Percentiles rank a stretch among this genome's conserved stretches.
Conservation (phyloP, 2,888 invertebrate genomes). For the Helleia helle region DNA sequence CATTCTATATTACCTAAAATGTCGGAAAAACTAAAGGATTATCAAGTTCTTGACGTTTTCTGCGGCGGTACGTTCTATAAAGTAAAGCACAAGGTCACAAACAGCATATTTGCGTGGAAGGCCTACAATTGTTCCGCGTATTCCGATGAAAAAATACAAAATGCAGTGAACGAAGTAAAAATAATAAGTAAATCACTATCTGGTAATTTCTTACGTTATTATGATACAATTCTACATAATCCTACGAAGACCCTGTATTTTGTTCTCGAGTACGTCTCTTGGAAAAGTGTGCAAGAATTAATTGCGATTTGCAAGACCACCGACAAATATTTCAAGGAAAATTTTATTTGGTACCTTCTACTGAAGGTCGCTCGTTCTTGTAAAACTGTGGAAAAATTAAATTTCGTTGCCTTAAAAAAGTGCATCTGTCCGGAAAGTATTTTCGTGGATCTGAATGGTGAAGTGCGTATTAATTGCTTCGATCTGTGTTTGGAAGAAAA, state of each 20-base stretch:
- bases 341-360: slow-evolving; percentile 56
- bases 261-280: slow-evolving; percentile 56
- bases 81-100: slow-evolving; percentile 69
- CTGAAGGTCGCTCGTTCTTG: slow-evolving; percentile 49
- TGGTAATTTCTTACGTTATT: slow-evolving; percentile 50
- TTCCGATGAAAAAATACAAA: slow-evolving; percentile 57
- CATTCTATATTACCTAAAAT: slow-evolving; percentile 30
- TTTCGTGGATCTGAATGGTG: slow-evolving; percentile 45
- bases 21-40: slow-evolving; percentile 59
- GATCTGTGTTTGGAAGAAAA: slow-evolving; percentile 28
- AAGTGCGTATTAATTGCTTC: slow-evolving; percentile 56
- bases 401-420: slow-evolving; percentile 40
- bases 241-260: slow-evolving; percentile 63
- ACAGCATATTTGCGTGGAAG: slow-evolving; percentile 66
- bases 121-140: slow-evolving; percentile 59
- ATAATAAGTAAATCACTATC: slow-evolving; percentile 47
- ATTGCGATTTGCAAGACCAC: slow-evolving; percentile 40
- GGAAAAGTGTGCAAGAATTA: slow-evolving; percentile 52
- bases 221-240: slow-evolving; percentile 60
- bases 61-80: slow-evolving; percentile 65
- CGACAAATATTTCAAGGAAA: slow-evolving; percentile 45
- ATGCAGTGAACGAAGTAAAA: slow-evolving; percentile 57
- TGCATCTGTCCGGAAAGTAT: slow-evolving; percentile 41
- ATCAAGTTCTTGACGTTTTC: slow-evolving; percentile 67
- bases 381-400: slow-evolving; percentile 38